These are phyloP conservation scores for Pogonocichla stellata DNA, from an alignment of 2,113 vertebrate species.

Conservation along the genomic window DNA sequence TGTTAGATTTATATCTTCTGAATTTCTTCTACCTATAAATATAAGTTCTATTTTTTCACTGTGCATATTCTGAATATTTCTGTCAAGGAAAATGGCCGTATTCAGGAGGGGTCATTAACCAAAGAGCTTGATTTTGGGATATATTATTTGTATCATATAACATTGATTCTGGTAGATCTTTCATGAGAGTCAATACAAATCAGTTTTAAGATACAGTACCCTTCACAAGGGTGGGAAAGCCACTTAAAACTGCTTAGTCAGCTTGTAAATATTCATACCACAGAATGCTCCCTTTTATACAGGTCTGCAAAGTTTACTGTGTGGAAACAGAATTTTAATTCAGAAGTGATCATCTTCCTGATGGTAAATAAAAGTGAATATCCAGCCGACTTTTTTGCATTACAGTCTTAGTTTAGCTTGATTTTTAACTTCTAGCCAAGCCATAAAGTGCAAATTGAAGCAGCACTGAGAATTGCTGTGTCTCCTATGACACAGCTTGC, in stretches of 20 bases:
- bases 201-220: not conserved
- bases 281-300: not conserved
- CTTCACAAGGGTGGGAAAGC: not conserved
- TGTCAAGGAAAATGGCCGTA: not conserved
- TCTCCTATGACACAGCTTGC: not conserved
- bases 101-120: not conserved
- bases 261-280: not conserved
- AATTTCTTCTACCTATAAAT: not conserved
- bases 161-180: not conserved
- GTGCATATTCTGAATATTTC: not conserved
- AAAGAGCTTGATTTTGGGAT: not conserved
- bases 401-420: not conserved
- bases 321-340: not conserved
- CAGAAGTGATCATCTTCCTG: not conserved
- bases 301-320: not conserved
- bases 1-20: not conserved
- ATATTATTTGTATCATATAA: not conserved
- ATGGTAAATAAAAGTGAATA: not conserved
- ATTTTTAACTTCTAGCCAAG: not conserved
- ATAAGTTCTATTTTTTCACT: not conserved
- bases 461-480: not conserved
- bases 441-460: not conserved
- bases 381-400: rapidly evolving
- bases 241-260: not conserved
- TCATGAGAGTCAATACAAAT: not conserved